Conservation (phyloP, 1,140 invertebrate genomes). For the Acromyrmex echinatior region DNA sequence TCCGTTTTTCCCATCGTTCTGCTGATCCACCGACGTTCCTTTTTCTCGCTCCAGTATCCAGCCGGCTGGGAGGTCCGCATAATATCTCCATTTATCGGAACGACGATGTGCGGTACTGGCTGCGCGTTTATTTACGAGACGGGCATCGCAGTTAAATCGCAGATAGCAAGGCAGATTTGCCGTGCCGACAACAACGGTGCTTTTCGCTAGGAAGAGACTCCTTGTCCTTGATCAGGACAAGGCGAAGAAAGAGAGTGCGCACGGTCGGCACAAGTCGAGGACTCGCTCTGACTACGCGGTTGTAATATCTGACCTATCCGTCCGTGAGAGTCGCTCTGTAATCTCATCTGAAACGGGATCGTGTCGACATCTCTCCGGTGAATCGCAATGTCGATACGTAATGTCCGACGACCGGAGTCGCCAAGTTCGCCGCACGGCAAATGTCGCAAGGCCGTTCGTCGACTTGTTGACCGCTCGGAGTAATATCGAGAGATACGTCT, state of each 20-base stretch:
- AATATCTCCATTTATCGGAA: slow-evolving; percentile 65
- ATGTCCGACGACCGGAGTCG: slow-evolving; percentile 26
- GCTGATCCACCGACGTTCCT: not conserved
- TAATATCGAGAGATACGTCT: slow-evolving; percentile 27
- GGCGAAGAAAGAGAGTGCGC: slow-evolving; percentile 34
- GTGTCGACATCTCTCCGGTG: slow-evolving; percentile 35
- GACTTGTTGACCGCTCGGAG: slow-evolving; percentile 50
- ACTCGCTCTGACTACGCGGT: slow-evolving; percentile 26
- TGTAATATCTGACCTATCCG: slow-evolving; percentile 56
- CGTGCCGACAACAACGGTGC: slow-evolving; percentile 41
- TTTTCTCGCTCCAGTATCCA: slow-evolving; percentile 50
- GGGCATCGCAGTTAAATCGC: slow-evolving; percentile 45
- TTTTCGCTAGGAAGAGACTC: slow-evolving; percentile 8
- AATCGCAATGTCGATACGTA: slow-evolving; percentile 48
- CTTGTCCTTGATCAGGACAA: not conserved
- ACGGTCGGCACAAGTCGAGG: slow-evolving; percentile 1
- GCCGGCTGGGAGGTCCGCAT: slow-evolving; percentile 49
- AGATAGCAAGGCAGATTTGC: slow-evolving; percentile 50
- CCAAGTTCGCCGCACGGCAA: slow-evolving; percentile 61
- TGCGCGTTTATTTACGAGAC: slow-evolving; percentile 51
- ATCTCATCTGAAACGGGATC: slow-evolving; percentile 43
- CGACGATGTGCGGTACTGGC: slow-evolving; percentile 54
- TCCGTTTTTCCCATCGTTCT: not conserved
- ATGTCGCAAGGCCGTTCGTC: slow-evolving; percentile 76
- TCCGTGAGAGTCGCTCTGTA: slow-evolving; percentile 30